A percentile compares a stretch with the other conserved stretches of the same genome.
phyloP scores from a whole-genome alignment of 2,888 invertebrate genomes.

The Lasioglossum marginatum region DNA sequence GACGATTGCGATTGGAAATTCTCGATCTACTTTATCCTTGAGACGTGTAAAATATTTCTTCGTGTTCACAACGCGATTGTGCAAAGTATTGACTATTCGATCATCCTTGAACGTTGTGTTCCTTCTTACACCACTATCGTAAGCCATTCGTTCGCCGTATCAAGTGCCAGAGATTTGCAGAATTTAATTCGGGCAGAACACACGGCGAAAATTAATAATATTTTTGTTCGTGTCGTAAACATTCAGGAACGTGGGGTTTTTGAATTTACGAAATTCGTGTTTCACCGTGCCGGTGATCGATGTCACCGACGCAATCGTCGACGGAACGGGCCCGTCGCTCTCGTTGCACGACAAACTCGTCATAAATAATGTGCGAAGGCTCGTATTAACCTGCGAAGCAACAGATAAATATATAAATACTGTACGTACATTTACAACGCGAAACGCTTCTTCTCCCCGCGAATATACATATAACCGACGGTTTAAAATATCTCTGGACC shows the following conservation, averaged over 20 bases:
- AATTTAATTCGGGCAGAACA: background rate
- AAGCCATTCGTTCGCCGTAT: background rate
- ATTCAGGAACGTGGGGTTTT: background rate
- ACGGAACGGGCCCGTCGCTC: conserved; percentile 33
- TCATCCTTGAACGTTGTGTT: background rate
- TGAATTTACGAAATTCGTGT: background rate
- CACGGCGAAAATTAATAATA: background rate
- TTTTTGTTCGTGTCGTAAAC: background rate
- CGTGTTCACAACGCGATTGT: background rate
- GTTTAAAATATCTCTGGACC: conserved; percentile 72
- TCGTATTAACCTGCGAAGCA: conserved; percentile 64
- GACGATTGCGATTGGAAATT: conserved; percentile 6
- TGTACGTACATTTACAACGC: conserved; percentile 59
- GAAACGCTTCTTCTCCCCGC: conserved; percentile 27
- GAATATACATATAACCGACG: conserved; percentile 56
- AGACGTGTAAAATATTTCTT: background rate
- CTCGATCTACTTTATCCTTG: background rate
- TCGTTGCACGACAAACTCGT: conserved; percentile 51
- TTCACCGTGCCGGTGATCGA: background rate
- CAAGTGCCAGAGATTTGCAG: background rate
- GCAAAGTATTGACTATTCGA: background rate
- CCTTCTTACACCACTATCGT: background rate
- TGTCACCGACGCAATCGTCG: conserved; percentile 30
- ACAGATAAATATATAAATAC: conserved; percentile 72
- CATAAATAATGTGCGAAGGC: conserved; percentile 68